Percentiles rank a stretch among this genome's conserved stretches.
Evolutionary conservation across 2,888 invertebrate genomes (phyloP).

Genomic region (Himalopsyche japonica): DNA sequence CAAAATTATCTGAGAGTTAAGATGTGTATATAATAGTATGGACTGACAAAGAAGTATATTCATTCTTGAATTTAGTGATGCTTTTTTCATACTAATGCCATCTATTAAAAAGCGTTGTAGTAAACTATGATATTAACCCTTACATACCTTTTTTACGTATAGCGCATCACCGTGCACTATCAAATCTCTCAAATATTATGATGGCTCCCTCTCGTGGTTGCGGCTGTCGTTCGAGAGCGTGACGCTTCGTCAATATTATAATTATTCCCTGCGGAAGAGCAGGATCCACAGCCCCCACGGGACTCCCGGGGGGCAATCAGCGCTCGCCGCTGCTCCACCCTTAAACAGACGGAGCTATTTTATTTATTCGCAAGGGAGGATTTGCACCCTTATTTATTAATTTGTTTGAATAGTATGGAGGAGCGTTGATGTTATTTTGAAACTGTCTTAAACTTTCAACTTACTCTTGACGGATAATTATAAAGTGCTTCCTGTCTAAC

Average conservation of each 20-base stretch:
- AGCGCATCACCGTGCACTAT: background rate
- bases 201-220: background rate
- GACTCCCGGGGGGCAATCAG: slow-evolving; percentile 29
- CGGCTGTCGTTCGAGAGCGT: background rate
- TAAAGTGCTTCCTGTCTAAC: background rate
- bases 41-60: too few species aligned
- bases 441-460: background rate
- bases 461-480: background rate
- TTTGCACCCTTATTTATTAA: slow-evolving; percentile 39
- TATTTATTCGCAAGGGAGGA: slow-evolving; percentile 33
- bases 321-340: slow-evolving; percentile 15
- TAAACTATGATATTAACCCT: too few species aligned
- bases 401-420: background rate
- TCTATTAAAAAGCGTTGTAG: too few species aligned
- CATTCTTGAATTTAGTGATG: too few species aligned
- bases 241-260: slow-evolving; percentile 21
- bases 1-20: too few species aligned
- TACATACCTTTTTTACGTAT: background rate
- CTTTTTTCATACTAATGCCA: too few species aligned
- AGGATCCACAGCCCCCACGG: background rate
- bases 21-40: too few species aligned
- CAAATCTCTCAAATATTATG: background rate
- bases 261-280: slow-evolving; percentile 23
- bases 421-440: slow-evolving; percentile 42
- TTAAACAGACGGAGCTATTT: slow-evolving; percentile 39